These are phyloP conservation scores for Drosophila rubida DNA, from an alignment of 2,888 invertebrate species.

Conservation along the genomic window DNA sequence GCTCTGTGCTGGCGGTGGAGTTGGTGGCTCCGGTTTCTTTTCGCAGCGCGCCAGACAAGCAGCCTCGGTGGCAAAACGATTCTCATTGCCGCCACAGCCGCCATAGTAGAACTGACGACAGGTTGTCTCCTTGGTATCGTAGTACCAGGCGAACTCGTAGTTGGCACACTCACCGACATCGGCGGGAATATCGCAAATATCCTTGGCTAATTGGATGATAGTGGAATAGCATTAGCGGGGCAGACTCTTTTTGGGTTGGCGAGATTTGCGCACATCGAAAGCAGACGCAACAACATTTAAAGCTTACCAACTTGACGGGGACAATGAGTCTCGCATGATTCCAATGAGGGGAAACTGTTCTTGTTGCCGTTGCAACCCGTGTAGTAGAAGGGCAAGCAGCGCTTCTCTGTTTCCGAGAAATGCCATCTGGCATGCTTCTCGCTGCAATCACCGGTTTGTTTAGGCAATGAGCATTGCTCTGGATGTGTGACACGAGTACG, in stretches of 20 bases:
- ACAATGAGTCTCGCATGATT: slow-evolving; percentile 91
- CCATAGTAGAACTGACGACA: slow-evolving; percentile 95
- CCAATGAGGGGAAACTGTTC: slow-evolving; percentile 92
- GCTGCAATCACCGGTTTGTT: slow-evolving; percentile 92
- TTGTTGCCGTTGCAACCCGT: slow-evolving; percentile 95
- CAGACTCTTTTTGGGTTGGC: not conserved
- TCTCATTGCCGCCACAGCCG: slow-evolving; percentile 96
- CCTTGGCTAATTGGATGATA: slow-evolving; percentile 86
- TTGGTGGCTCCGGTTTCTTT: slow-evolving; percentile 84
- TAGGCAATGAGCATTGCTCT: slow-evolving; percentile 92
- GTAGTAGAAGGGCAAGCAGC: slow-evolving; percentile 97
- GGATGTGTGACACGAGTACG: slow-evolving; percentile 27
- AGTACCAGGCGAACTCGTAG: slow-evolving; percentile 92
- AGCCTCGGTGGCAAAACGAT: slow-evolving; percentile 90
- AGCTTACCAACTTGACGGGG: slow-evolving; percentile 92
- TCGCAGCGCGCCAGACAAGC: slow-evolving; percentile 89
- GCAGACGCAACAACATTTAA: slow-evolving; percentile 66
- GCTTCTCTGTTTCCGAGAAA: slow-evolving; percentile 92
- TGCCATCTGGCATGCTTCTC: slow-evolving; percentile 92
- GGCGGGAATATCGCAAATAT: slow-evolving; percentile 91
- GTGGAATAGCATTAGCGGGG: slow-evolving; percentile 19
- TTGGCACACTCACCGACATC: slow-evolving; percentile 91
- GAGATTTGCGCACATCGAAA: slow-evolving; percentile 58
- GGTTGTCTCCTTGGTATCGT: slow-evolving; percentile 89
- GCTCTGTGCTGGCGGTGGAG: slow-evolving; percentile 47